Percentiles rank a stretch among this genome's conserved stretches.
Evolutionary conservation across 2,888 invertebrate genomes (phyloP).

Genomic region (Thereva nobilitata): DNA sequence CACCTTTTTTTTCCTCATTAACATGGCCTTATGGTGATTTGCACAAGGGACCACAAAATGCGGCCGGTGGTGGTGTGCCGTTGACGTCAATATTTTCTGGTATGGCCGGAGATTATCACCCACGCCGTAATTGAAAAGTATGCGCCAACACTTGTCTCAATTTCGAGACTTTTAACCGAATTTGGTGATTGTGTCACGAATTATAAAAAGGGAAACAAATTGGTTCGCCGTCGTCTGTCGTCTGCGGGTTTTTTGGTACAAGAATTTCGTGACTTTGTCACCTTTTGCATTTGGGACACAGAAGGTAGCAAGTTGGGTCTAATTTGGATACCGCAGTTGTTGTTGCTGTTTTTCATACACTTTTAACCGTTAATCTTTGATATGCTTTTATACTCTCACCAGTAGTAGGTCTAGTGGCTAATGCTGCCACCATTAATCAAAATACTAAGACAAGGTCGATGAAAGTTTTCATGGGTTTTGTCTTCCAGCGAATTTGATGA

Average conservation of each 20-base stretch:
- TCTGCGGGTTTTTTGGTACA: constrained; percentile 31
- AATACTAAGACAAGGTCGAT: constrained; percentile 29
- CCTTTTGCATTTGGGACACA: constrained; percentile 26
- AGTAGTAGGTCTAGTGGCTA: constrained; percentile 18
- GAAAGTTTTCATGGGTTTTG: constrained; percentile 15
- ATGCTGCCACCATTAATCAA: constrained; percentile 22
- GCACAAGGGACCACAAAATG: constrained; percentile 1
- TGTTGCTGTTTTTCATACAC: background rate
- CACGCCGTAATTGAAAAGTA: constrained; percentile 3
- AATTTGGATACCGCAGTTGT: constrained; percentile 21
- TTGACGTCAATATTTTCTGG: constrained; percentile 21
- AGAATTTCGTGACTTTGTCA: constrained; percentile 39
- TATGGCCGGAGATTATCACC: constrained; percentile 28
- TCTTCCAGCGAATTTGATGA: no score
- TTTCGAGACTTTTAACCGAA: constrained; percentile 13
- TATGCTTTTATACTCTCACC: constrained; percentile 32
- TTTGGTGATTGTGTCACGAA: constrained; percentile 33
- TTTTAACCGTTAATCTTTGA: constrained; percentile 29
- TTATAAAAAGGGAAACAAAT: constrained; percentile 35
- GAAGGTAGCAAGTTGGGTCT: constrained; percentile 23
- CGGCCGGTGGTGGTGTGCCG: constrained; percentile 14
- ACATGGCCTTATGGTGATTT: constrained; percentile 9
- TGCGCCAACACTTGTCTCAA: constrained; percentile 28
- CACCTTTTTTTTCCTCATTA: background rate
- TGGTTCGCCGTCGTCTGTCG: constrained; percentile 25